Evolutionary conservation across 1,140 invertebrate genomes (phyloP).

Genomic region (Microvelia longipes): DNA sequence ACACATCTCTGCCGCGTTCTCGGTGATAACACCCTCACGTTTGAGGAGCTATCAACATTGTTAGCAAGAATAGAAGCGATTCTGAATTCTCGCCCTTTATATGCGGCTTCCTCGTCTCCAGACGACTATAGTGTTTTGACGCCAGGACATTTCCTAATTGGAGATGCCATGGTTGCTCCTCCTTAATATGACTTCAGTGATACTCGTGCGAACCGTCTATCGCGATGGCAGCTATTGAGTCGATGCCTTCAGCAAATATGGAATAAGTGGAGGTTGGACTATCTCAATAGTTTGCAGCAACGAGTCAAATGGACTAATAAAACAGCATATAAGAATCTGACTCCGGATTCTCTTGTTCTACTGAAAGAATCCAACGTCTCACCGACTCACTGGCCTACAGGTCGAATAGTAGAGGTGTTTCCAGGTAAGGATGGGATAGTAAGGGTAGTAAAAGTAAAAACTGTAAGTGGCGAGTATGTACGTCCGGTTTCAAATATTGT

Average conservation of each 20-base stretch:
- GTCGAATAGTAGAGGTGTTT: constrained; percentile 15
- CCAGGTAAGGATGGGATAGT: constrained; percentile 20
- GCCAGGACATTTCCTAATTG: constrained; percentile 24
- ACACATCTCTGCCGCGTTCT: constrained; percentile 21
- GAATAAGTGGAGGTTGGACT: constrained; percentile 28
- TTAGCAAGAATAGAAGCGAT: constrained; percentile 18
- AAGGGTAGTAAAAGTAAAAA: constrained; percentile 20
- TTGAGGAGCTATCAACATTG: constrained; percentile 15
- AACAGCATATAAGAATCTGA: constrained; percentile 5
- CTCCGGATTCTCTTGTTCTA: constrained; percentile 17
- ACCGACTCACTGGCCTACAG: constrained; percentile 19
- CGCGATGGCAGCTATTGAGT: constrained; percentile 19
- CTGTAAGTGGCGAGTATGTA: constrained; percentile 23
- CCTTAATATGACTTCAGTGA: constrained; percentile 12
- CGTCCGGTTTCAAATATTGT: constrained; percentile 1
- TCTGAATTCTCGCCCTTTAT: constrained; percentile 22
- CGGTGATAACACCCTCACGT: constrained; percentile 9
- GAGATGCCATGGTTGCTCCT: constrained; percentile 17
- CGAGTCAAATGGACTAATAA: constrained; percentile 13
- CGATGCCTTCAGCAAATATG: constrained; percentile 23
- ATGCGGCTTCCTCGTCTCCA: constrained; percentile 12
- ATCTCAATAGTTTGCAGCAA: constrained; percentile 22
- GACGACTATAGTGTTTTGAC: constrained; percentile 17
- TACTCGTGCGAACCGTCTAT: constrained; percentile 15
- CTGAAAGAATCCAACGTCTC: constrained; percentile 12